These are phyloP conservation scores for Halisarca cf. caerulea DNA, from an alignment of 37 sponge, comb jelly and placozoan genomes.

Conservation along the genomic window DNA sequence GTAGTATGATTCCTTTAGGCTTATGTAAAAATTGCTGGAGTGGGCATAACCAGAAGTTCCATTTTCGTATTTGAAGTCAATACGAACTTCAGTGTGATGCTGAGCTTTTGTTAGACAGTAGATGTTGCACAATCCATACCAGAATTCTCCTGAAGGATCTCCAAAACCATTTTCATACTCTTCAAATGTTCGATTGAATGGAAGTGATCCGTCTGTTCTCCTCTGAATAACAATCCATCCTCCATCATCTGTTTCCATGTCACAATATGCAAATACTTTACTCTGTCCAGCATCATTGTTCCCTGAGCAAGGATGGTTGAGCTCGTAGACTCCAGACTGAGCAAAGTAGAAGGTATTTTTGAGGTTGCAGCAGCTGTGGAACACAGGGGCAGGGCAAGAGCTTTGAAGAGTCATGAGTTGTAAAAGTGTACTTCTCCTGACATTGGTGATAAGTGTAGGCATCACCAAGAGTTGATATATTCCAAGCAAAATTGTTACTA, in stretches of 20 bases:
- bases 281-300: neutral
- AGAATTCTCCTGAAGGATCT: slow-evolving; percentile 27
- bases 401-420: neutral
- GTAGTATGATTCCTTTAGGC: slow-evolving; percentile 6
- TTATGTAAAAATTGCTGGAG: slow-evolving; percentile 31
- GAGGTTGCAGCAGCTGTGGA: neutral
- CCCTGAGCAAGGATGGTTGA: neutral
- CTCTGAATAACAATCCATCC: slow-evolving; percentile 63
- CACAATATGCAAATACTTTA: slow-evolving; percentile 34
- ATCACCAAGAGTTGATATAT: too few relatives aligned
- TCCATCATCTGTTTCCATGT: slow-evolving; percentile 56
- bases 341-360: neutral
- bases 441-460: neutral
- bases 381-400: neutral
- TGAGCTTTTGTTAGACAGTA: slow-evolving; percentile 10
- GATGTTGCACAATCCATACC: slow-evolving; percentile 49
- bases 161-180: slow-evolving; percentile 53
- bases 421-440: neutral
- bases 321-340: neutral
- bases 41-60: slow-evolving; percentile 25
- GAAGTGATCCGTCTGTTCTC: neutral
- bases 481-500: too few relatives aligned
- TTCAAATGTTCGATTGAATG: neutral
- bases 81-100: slow-evolving; percentile 18
- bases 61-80: slow-evolving; percentile 38